Evolutionary conservation across 2,113 vertebrate species (phyloP), one percentile per base, ranked within the genome.

Genomic region (Sisor rabdophorus): DNA sequence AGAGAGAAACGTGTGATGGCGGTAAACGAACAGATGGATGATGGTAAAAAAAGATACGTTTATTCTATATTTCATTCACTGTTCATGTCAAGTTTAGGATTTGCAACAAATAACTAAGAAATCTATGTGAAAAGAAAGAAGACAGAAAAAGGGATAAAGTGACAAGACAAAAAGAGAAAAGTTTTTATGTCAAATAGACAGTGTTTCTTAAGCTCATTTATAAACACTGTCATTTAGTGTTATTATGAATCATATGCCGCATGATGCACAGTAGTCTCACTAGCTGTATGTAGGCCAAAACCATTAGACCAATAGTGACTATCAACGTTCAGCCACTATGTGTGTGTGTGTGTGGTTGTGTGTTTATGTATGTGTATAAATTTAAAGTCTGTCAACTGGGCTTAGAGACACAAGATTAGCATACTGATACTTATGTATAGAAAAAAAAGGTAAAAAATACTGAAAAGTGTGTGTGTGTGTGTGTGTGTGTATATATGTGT

Each of bases 271-370:
- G 11, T 36, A 59, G 48, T 73, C 73, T 77, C 63, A 83, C 54
- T n/a, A 24, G 71, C 70, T 79, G 77, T 73, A 85, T 81, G 69
- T 83, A 84, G 82, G 82, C 71, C 83, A 82, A 77, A 44, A 55
- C 83, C 79, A 79, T 78, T 80, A 80, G 81, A 77, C 50, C 56
- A 83, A 80, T 82, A 85, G 73, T 80, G 81, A 71, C 78, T 78
- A 76, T 80, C 83, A 85, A 65, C 12, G 80, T 73, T 75, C 79
- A 72, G 67, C 56, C 19, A 69, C 54, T 55, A 80, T n/a, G 26
- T 69, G 47, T 73, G 72, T 61, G 80, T 82, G 22, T 71, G 36
- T 73, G 73, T 69, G 69, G 76, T 78, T 83, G 78, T 78, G 80
- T 79, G 71, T 55, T 54, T 58, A 79, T 50, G 32, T 55, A 17